Evolutionary conservation across 2,113 vertebrate genomes (phyloP), one percentile per base, ranked within the genome.

Genomic region (Gobiocypris rarus): DNA sequence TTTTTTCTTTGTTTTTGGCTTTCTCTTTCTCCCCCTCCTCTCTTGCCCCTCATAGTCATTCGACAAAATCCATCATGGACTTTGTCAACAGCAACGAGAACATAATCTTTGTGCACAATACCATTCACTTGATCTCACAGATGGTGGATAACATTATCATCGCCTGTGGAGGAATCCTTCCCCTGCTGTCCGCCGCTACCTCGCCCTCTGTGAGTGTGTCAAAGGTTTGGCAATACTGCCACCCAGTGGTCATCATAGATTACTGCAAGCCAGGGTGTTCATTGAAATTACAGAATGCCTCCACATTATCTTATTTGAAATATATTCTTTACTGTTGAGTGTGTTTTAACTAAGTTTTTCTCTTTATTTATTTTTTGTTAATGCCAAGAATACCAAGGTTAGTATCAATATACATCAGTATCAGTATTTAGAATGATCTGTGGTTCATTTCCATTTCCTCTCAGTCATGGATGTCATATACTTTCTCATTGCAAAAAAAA

Each of bases 121-220:
- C 96, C 77, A 96, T 97, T 87, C 96, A 97, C 93, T 95, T 97
- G 89, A 96, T 97, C 93, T 97, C 96, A 82, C 96, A 97, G 91
- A 97, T 97, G 96, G 96, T 96, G 84, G 96, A 97, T 93, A 97
- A 97, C 91, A 96, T 97, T 91, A 96, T 97, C 90, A 97, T 97
- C 87, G 96, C 96, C 87, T 97, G 96, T 86, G 96, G 96, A 91
- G 96, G 96, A 87, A 97, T 97, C 92, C 92, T 99, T 77, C 98
- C 98, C n/a, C 93, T 99, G 91, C 95, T 99, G 73, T 99, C 98
- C 3, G 98, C 98, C 0, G 98, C 98, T 82, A 99, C 97, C n/a
- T 98, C 97, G 15, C 97, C 97, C 31, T 95, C 96, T 89, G 97
- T 99, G 94, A 98, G 97, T 97, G 90, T 90, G 87, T 9, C 69